Evolutionary conservation across 2,797 vertebrate genomes (phyloP).

Genomic region (Periophthalmus magnuspinnatus): DNA sequence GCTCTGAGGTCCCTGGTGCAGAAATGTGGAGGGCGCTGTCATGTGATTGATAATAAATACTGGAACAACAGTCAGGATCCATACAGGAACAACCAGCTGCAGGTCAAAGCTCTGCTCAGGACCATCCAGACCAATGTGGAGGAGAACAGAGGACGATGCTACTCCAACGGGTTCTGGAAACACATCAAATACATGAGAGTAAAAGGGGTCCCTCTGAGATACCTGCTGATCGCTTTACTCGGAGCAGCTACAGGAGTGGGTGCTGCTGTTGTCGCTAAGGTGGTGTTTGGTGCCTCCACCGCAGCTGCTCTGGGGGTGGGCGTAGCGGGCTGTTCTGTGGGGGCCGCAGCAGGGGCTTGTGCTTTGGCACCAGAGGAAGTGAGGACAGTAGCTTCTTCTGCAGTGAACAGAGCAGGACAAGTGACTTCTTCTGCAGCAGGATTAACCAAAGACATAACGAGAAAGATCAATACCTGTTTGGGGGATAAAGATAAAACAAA

Average conservation of each 20-base stretch:
- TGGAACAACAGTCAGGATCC: slow-evolving; percentile 18
- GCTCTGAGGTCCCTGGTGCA: background rate
- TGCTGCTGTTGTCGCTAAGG: background rate
- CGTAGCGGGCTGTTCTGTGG: too few species aligned
- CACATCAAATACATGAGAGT: background rate
- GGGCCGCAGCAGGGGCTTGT: too few species aligned
- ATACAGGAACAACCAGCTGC: slow-evolving; percentile 25
- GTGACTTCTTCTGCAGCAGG: too few species aligned
- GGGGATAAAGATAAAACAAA: too few species aligned
- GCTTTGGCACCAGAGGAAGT: too few species aligned
- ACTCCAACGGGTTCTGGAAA: background rate
- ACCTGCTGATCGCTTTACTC: background rate
- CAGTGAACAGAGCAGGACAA: too few species aligned
- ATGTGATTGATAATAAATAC: slow-evolving; percentile 27
- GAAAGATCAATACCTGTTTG: too few species aligned
- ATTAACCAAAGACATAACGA: too few species aligned
- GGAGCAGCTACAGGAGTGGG: background rate
- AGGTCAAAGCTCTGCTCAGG: slow-evolving; percentile 15
- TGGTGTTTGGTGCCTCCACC: too few species aligned
- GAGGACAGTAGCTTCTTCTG: too few species aligned
- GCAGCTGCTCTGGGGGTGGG: too few species aligned
- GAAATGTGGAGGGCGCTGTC: slow-evolving; percentile 8
- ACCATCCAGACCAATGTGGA: slow-evolving; percentile 3
- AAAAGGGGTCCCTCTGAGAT: background rate
- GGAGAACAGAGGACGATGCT: background rate